phyloP scores from a whole-genome alignment of 2,888 invertebrate genomes.

The Amphimallon solstitiale region DNA sequence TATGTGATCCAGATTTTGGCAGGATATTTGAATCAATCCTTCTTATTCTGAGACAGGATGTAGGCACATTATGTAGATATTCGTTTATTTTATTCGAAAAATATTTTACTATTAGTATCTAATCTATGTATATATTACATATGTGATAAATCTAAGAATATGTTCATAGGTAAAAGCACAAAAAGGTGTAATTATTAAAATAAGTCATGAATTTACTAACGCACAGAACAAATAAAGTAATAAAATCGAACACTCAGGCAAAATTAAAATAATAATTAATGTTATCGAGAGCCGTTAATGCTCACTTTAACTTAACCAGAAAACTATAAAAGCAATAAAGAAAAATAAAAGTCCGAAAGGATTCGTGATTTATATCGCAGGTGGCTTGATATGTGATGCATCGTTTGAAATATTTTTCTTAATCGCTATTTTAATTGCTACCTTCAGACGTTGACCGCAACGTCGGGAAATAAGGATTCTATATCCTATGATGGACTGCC shows the following conservation, averaged over 20 bases:
- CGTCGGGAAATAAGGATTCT: constrained; percentile 25
- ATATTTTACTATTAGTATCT: too few relatives aligned
- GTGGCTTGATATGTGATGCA: constrained; percentile 62
- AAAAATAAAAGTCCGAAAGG: constrained; percentile 39
- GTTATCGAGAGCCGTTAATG: constrained; percentile 2
- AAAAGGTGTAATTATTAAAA: too few relatives aligned
- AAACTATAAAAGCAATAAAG: constrained; percentile 41
- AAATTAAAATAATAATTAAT: constrained; percentile 4
- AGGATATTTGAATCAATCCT: too few relatives aligned
- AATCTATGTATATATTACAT: too few relatives aligned
- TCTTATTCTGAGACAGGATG: too few relatives aligned
- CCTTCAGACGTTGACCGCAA: constrained; percentile 47
- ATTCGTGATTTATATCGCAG: constrained; percentile 58
- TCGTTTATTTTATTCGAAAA: too few relatives aligned
- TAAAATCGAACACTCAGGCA: not conserved
- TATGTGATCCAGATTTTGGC: too few relatives aligned
- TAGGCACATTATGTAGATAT: too few relatives aligned
- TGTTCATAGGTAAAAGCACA: too few relatives aligned
- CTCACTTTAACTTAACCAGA: constrained; percentile 32
- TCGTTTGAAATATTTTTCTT: constrained; percentile 58
- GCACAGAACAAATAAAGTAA: too few relatives aligned
- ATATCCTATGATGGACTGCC: constrained; percentile 40
- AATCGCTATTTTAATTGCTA: constrained; percentile 60
- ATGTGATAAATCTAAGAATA: too few relatives aligned
- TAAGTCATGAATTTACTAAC: too few relatives aligned